Base-by-base conservation (phyloP, 2,888 invertebrate species). In the Drepanosiphum platanoidis region DNA sequence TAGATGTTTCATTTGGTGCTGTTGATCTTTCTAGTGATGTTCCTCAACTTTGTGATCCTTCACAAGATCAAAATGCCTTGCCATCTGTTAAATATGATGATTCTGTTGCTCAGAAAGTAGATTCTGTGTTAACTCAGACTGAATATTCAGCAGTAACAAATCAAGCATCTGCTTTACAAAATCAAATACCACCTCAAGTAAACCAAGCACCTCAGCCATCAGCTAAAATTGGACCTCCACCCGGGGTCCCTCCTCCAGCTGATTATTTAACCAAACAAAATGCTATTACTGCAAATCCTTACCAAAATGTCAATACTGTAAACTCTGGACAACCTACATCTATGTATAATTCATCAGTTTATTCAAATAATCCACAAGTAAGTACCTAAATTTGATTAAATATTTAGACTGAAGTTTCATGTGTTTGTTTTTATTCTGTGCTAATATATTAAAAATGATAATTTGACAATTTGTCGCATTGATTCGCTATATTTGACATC, bases 1-100 rank as follows among this genome's bases (percentile, higher is more conserved):
- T 98, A 88, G 97, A 97, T 91, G 96, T 98, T 87, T 97, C 97
- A 91, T 98, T 98, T 90, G 87, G 87, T 42, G 87, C 87, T 15
- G 46, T 88, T 27, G 88, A 88, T 77, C 87, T 88, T 36, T 84
- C 84, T 70, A 36, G 52, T 70, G 84, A 84, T 68, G 72, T 87
- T 87, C 4, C 83, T 32, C 84, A 84, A 39, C 66, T 77, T 30
- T 42, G 75, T 68, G 84, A 84, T 27, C n/a, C 74, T 22, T 58
- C 39, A 15, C 52, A 68, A 13, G 84, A 84, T 36, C 77, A 77
- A 84, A 84, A 84, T 68, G 13, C 68, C 13, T 75, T 84, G 58
- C 83, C 75, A 36, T 58, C 72, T 79, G 83, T 84, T 70, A 84
- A 84, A 58, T 84, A 77, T 77, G 83, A 83, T 52, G 84, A 84